phyloP scores from a whole-genome alignment of 2,888 invertebrate species.

The Ornithoptera priamus region DNA sequence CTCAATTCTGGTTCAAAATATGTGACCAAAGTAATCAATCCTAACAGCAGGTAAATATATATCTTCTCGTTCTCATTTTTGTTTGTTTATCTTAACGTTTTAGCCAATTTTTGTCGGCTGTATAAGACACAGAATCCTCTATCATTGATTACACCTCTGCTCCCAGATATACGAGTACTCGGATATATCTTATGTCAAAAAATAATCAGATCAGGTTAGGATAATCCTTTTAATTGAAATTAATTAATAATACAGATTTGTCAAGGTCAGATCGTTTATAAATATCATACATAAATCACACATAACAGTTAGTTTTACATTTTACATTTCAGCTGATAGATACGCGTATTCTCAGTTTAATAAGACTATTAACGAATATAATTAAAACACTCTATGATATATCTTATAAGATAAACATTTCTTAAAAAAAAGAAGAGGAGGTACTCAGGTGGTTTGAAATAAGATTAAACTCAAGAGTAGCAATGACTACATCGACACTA shows the following conservation, averaged over 20 bases:
- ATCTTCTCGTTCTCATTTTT: too few species aligned
- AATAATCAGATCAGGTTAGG: too few species aligned
- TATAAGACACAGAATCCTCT: too few species aligned
- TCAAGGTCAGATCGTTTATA: constrained; percentile 29
- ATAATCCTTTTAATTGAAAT: constrained; percentile 25
- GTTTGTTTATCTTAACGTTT: too few species aligned
- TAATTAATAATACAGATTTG: constrained; percentile 30
- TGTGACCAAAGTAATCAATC: too few species aligned
- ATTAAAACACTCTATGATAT: constrained; percentile 43
- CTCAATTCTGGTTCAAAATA: too few species aligned
- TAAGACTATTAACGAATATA: not conserved
- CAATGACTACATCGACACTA: constrained; percentile 65
- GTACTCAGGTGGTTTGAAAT: constrained; percentile 77
- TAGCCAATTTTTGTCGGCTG: too few species aligned
- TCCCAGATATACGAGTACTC: too few species aligned
- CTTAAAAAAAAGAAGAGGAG: constrained; percentile 66
- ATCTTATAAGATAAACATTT: constrained; percentile 44
- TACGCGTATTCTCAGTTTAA: constrained; percentile 1
- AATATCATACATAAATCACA: constrained; percentile 12
- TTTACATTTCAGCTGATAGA: not conserved
- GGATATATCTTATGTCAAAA: too few species aligned
- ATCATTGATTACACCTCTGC: too few species aligned
- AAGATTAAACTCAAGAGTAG: constrained; percentile 66
- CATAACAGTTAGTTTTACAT: not conserved
- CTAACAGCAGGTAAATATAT: too few species aligned